Evolutionary conservation across 2,888 invertebrate species (phyloP).

Genomic region (Perizoma affinitatum): DNA sequence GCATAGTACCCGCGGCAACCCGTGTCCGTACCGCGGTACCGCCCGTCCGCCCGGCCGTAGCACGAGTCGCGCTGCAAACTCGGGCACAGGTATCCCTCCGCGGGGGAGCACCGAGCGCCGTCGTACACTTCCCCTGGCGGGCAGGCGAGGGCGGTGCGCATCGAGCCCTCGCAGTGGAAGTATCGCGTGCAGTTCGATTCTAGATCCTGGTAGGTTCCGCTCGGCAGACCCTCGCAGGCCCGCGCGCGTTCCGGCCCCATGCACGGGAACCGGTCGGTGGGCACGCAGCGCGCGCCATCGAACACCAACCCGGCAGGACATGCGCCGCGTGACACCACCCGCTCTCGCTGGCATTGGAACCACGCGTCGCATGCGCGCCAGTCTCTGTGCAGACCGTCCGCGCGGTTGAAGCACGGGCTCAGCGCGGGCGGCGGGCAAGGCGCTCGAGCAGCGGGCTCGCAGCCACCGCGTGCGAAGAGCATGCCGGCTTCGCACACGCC

Average conservation of each 20-base stretch:
- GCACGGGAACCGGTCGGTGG: conserved; percentile 68
- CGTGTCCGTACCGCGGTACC: conserved; percentile 75
- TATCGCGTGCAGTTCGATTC: conserved; percentile 80
- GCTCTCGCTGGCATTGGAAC: conserved; percentile 77
- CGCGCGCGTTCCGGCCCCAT: conserved; percentile 69
- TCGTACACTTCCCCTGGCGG: conserved; percentile 70
- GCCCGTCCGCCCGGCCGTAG: conserved; percentile 79
- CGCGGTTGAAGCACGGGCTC: conserved; percentile 74
- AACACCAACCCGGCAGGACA: conserved; percentile 77
- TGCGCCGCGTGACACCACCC: conserved; percentile 70
- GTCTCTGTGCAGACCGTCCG: conserved; percentile 73
- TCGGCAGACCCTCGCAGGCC: conserved; percentile 76
- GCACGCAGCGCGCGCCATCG: conserved; percentile 77
- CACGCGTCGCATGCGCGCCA: conserved; percentile 78
- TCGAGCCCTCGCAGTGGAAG: conserved; percentile 74
- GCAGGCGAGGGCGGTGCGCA: conserved; percentile 71
- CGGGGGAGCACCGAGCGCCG: conserved; percentile 70
- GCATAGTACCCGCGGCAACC: conserved; percentile 85
- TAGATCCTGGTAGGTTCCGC: conserved; percentile 82
- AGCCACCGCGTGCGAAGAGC: conserved; percentile 79
- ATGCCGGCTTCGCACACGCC: conserved; percentile 82
- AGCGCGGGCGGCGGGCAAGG: conserved; percentile 74
- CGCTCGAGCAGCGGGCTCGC: conserved; percentile 71
- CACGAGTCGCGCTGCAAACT: conserved; percentile 79
- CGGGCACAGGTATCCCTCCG: conserved; percentile 70